Evolutionary conservation across 1,140 invertebrate genomes (phyloP).

Genomic region (Paramacrobiotus metropolitanus): DNA sequence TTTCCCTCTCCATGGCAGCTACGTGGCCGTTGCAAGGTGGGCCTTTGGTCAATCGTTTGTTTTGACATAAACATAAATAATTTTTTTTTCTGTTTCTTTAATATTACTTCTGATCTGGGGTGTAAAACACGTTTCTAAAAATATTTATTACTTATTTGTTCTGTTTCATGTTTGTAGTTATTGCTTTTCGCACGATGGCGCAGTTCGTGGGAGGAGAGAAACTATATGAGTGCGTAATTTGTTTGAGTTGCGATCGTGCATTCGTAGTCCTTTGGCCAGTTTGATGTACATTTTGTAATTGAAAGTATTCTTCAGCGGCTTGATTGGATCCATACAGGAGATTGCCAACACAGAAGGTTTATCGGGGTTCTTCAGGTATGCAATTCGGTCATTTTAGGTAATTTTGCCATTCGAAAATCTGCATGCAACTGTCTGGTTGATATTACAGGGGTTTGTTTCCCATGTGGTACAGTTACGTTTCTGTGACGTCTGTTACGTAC

Average conservation of each 20-base stretch:
- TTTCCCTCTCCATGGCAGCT: neutral
- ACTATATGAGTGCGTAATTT: neutral
- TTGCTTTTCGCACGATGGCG: neutral
- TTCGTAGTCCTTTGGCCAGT: neutral
- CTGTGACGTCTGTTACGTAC: neutral
- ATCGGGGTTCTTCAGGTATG: no score
- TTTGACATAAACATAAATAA: neutral
- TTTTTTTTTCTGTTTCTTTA: no score
- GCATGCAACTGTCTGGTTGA: no score
- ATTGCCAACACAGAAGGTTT: neutral
- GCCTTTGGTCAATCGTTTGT: neutral
- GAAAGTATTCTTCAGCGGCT: neutral
- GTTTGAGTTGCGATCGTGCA: neutral
- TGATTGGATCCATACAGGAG: neutral
- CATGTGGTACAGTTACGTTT: neutral
- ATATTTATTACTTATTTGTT: neutral
- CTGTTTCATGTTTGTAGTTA: neutral
- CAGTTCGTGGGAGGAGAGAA: neutral
- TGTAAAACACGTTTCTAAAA: neutral
- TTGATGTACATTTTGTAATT: no score
- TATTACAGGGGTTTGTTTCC: neutral
- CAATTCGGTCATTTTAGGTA: no score
- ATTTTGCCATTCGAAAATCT: no score
- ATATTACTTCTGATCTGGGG: no score
- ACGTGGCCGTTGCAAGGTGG: slow-evolving; percentile 1